phyloP scores from a whole-genome alignment of 2,888 invertebrate genomes.

The Thalpophila matura region DNA sequence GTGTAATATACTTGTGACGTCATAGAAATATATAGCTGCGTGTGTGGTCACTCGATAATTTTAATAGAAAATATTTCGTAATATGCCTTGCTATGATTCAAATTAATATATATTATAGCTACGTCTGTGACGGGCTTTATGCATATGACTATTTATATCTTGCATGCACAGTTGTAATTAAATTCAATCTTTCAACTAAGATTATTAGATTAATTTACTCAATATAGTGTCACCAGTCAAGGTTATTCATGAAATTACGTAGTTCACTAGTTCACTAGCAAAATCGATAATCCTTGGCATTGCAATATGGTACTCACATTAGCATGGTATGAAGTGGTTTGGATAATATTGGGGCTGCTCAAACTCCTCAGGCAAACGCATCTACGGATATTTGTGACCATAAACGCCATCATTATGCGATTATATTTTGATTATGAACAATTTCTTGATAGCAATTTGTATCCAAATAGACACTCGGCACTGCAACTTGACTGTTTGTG shows the following conservation, averaged over 20 bases:
- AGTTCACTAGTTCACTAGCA: conserved; percentile 52
- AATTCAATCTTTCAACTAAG: conserved; percentile 8
- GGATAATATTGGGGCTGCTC: conserved; percentile 80
- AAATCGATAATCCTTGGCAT: conserved; percentile 80
- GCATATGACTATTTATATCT: not conserved
- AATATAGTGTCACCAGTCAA: conserved; percentile 40
- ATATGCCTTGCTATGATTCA: too few relatives aligned
- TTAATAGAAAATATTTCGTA: too few relatives aligned
- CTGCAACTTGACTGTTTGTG: not conserved
- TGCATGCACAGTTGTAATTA: not conserved
- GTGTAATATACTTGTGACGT: too few relatives aligned
- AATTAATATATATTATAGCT: too few relatives aligned
- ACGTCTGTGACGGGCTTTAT: too few relatives aligned
- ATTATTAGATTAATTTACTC: too few relatives aligned
- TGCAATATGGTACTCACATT: conserved; percentile 91
- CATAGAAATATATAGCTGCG: too few relatives aligned
- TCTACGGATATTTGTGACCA: conserved; percentile 77
- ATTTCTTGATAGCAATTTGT: conserved; percentile 18
- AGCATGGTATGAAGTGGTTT: conserved; percentile 93
- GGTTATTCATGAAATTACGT: conserved; percentile 65
- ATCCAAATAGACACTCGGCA: not conserved
- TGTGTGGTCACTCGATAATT: too few relatives aligned
- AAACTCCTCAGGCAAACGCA: conserved; percentile 81
- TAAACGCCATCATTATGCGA: conserved; percentile 75
- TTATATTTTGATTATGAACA: conserved; percentile 4